phyloP scores from a whole-genome alignment of 23 tunicate species.

The Styela clava region DNA sequence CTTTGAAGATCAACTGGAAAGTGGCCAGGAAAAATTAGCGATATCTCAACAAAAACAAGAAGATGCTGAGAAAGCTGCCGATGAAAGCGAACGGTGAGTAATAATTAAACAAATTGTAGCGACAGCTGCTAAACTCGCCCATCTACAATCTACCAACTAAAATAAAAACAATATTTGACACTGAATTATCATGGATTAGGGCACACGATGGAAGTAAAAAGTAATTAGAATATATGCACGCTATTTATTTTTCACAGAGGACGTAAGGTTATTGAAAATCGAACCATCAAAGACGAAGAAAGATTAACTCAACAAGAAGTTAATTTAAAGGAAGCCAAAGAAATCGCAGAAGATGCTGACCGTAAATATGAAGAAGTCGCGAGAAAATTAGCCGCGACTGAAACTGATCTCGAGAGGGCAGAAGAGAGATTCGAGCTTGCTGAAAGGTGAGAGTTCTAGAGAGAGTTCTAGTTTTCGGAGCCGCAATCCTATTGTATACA shows the following conservation, averaged over 20 bases:
- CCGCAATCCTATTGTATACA: not conserved
- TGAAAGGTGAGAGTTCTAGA: constrained; percentile 48
- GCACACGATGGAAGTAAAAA: no score
- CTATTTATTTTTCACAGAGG: constrained; percentile 53
- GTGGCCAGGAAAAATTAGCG: constrained; percentile 32
- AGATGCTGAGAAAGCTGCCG: constrained; percentile 48
- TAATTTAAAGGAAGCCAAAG: constrained; percentile 77
- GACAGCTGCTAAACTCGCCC: no score
- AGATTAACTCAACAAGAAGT: constrained; percentile 71
- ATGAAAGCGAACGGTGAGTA: constrained; percentile 39
- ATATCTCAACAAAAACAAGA: constrained; percentile 34
- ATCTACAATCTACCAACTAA: no score
- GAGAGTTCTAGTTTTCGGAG: not conserved
- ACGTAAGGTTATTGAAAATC: constrained; percentile 87
- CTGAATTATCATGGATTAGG: no score
- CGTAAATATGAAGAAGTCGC: constrained; percentile 94
- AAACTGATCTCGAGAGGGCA: constrained; percentile 68
- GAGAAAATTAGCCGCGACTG: constrained; percentile 77
- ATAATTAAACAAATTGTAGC: no score
- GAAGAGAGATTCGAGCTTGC: constrained; percentile 91
- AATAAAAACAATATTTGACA: no score
- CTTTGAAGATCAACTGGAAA: constrained; percentile 34
- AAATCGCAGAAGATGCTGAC: constrained; percentile 94
- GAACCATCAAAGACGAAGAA: constrained; percentile 84
- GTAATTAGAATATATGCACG: no score